A percentile compares a stretch with the other conserved stretches of the same genome.
These are phyloP conservation scores for Priocnemis perturbator DNA, from an alignment of 2,888 invertebrate genomes.

Conservation along the genomic window DNA sequence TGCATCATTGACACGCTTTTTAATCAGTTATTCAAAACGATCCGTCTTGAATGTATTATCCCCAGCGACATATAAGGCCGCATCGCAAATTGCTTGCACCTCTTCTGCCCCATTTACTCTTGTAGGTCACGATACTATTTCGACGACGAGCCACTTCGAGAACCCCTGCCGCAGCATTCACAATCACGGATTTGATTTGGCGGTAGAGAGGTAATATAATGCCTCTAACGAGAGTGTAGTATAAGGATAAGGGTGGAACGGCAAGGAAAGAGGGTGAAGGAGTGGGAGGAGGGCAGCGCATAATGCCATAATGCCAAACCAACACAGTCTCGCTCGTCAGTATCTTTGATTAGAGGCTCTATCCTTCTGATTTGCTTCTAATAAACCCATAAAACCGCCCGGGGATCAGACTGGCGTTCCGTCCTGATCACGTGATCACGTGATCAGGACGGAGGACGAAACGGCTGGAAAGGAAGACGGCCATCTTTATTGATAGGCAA, in stretches of 20 bases:
- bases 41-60: too few species aligned
- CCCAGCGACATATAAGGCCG: too few species aligned
- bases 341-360: conserved; percentile 73
- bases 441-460: conserved; percentile 3
- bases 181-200: conserved; percentile 69
- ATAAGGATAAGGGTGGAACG: conserved; percentile 59
- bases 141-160: conserved; percentile 28
- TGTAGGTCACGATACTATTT: conserved; percentile 17
- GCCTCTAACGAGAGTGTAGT: conserved; percentile 69
- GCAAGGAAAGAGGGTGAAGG: conserved; percentile 49
- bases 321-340: conserved; percentile 67
- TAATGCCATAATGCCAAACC: conserved; percentile 70
- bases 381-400: conserved; percentile 68
- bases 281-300: conserved; percentile 46
- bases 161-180: conserved; percentile 56
- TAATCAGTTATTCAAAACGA: too few species aligned
- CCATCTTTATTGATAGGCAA: conserved; percentile 8
- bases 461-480: neutral
- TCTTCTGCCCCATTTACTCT: neutral
- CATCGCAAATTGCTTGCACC: too few species aligned
- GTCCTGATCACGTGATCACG: neutral
- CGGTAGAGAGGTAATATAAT: conserved; percentile 65
- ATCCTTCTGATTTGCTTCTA: conserved; percentile 71
- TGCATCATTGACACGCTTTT: too few species aligned
- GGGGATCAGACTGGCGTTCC: conserved; percentile 45